These are phyloP conservation scores for Babylonia areolata DNA, from an alignment of 1,140 invertebrate species.

Conservation along the genomic window DNA sequence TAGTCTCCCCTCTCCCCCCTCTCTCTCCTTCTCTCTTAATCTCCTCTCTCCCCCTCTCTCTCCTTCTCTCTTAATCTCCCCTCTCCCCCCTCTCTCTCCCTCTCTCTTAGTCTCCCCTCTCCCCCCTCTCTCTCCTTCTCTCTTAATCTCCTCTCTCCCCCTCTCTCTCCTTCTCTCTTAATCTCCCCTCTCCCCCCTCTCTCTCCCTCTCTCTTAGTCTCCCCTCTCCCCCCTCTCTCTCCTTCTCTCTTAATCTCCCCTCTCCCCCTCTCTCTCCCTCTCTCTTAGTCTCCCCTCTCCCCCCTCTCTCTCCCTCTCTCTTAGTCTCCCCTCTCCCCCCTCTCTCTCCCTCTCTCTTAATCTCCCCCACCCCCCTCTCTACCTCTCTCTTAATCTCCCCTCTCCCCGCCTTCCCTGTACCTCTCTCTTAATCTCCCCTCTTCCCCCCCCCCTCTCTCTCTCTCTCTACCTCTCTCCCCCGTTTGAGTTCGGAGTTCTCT, in stretches of 20 bases:
- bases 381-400: background rate
- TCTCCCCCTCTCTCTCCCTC: constrained; percentile 8
- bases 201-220: background rate
- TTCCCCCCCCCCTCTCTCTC: background rate
- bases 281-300: background rate
- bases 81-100: background rate
- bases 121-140: background rate
- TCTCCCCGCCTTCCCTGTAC: background rate
- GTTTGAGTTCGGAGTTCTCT: no score
- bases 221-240: background rate
- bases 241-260: background rate
- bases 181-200: background rate
- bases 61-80: background rate
- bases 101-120: background rate
- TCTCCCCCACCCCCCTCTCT: background rate
- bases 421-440: constrained; percentile 16
- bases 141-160: background rate
- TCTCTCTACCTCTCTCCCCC: background rate
- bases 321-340: background rate
- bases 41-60: background rate
- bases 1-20: no score
- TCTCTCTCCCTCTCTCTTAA: constrained; percentile 20
- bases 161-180: background rate
- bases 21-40: no score
- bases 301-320: background rate